Conservation (phyloP, 2,113 vertebrate species). For the Bufo bufo region DNA sequence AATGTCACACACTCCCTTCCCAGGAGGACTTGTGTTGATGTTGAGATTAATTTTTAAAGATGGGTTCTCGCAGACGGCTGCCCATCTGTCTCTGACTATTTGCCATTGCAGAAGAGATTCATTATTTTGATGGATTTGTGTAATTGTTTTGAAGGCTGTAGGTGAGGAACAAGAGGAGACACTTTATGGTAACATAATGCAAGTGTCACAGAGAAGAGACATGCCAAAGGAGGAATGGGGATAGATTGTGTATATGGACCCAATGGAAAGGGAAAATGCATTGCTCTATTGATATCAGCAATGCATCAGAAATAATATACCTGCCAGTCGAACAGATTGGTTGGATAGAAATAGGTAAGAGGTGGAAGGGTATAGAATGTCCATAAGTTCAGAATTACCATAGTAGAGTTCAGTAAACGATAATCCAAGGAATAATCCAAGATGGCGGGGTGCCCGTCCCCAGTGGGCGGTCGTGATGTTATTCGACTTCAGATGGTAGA, state of each 20-base stretch:
- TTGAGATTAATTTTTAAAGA: slow-evolving; percentile 65
- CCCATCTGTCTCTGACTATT: slow-evolving; percentile 69
- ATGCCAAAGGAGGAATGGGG: background rate
- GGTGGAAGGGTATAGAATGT: too few species aligned
- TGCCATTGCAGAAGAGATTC: slow-evolving; percentile 66
- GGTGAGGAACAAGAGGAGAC: slow-evolving; percentile 68
- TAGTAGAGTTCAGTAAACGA: too few species aligned
- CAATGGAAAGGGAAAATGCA: slow-evolving; percentile 8
- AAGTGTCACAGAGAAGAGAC: accelerated
- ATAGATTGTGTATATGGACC: background rate
- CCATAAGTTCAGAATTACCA: too few species aligned
- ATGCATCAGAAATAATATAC: slow-evolving; percentile 13
- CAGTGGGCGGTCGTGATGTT: too few species aligned
- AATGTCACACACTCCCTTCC: slow-evolving; percentile 8
- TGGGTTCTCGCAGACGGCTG: slow-evolving; percentile 56
- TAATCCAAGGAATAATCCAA: too few species aligned
- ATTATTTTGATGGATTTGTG: slow-evolving; percentile 73
- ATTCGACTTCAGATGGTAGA: too few species aligned
- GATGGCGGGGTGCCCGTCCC: too few species aligned
- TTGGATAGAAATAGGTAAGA: too few species aligned
- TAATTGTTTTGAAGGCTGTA: slow-evolving; percentile 70
- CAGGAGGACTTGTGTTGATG: slow-evolving; percentile 59
- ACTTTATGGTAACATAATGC: slow-evolving; percentile 3
- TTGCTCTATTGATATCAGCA: background rate
- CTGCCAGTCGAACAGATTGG: too few species aligned